These are phyloP conservation scores for Aspiorhynchus laticeps DNA, from an alignment of 2,113 vertebrate species.

Conservation along the genomic window DNA sequence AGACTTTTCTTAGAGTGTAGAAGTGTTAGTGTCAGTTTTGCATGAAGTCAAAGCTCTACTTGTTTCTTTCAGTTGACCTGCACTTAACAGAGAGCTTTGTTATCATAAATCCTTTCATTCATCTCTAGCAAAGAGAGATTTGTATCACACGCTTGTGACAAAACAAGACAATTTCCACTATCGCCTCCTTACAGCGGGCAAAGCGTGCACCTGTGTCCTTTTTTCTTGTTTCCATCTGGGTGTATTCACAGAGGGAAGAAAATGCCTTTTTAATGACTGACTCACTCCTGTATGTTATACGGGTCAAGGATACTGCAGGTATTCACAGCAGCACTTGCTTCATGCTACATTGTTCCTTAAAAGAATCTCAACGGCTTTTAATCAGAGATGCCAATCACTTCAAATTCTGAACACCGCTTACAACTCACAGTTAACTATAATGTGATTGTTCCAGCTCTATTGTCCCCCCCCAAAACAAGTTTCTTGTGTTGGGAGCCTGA, in stretches of 20 bases:
- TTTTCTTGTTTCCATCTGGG: neutral
- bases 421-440: neutral
- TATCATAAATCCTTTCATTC: neutral
- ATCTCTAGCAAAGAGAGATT: neutral
- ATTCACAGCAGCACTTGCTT: neutral
- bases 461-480: neutral
- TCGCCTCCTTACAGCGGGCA: neutral
- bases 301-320: neutral
- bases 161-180: neutral
- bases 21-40: neutral
- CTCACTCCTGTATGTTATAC: neutral
- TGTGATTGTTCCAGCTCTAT: neutral
- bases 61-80: neutral
- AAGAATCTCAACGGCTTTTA: neutral
- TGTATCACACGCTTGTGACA: neutral
- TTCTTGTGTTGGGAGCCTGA: neutral
- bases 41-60: neutral
- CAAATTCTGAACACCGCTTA: neutral
- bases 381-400: neutral
- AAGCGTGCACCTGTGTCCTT: neutral
- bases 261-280: constrained; percentile 15
- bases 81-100: neutral
- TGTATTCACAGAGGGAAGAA: constrained; percentile 1
- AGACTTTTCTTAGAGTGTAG: neutral
- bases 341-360: neutral